Percentiles rank a stretch among this genome's conserved stretches.
These are phyloP conservation scores for Siderastrea radians DNA, from an alignment of 92 coral and sea anemone genomes.

Conservation along the genomic window DNA sequence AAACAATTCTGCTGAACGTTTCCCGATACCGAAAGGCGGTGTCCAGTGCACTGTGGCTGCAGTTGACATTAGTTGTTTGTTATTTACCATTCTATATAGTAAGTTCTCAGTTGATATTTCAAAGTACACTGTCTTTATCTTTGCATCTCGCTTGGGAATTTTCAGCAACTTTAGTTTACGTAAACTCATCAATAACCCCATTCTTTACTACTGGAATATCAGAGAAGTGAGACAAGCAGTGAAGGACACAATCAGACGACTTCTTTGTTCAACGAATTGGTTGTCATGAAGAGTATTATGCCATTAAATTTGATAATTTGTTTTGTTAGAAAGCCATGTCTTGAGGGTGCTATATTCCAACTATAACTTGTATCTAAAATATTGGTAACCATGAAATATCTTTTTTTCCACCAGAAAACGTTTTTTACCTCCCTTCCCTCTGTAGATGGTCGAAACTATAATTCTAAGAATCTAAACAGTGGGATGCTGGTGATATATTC, in stretches of 20 bases:
- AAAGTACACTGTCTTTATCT: not conserved
- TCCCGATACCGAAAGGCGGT: conserved; percentile 12
- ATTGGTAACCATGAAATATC: too few relatives aligned
- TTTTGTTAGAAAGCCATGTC: too few relatives aligned
- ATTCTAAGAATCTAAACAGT: too few relatives aligned
- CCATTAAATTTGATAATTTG: too few relatives aligned
- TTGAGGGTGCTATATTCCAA: too few relatives aligned
- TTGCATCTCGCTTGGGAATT: not conserved
- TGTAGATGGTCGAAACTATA: too few relatives aligned
- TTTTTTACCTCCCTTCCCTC: too few relatives aligned
- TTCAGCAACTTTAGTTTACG: not conserved
- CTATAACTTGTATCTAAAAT: too few relatives aligned
- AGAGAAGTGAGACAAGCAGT: conserved; percentile 22
- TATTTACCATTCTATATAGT: not conserved
- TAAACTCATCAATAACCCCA: conserved; percentile 22
- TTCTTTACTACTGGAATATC: conserved; percentile 36
- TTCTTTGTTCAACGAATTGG: not conserved
- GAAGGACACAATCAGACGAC: not conserved
- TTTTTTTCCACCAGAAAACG: too few relatives aligned
- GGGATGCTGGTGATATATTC: too few relatives aligned
- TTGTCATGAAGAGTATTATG: too few relatives aligned
- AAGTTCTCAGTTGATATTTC: not conserved
- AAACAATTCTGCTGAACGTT: not conserved
- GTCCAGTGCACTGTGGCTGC: not conserved
- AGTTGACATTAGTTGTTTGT: not conserved